A percentile compares a stretch with the other conserved stretches of the same genome.
phyloP scores from a whole-genome alignment of 2,113 vertebrate genomes.

The Epinephelus lanceolatus region DNA sequence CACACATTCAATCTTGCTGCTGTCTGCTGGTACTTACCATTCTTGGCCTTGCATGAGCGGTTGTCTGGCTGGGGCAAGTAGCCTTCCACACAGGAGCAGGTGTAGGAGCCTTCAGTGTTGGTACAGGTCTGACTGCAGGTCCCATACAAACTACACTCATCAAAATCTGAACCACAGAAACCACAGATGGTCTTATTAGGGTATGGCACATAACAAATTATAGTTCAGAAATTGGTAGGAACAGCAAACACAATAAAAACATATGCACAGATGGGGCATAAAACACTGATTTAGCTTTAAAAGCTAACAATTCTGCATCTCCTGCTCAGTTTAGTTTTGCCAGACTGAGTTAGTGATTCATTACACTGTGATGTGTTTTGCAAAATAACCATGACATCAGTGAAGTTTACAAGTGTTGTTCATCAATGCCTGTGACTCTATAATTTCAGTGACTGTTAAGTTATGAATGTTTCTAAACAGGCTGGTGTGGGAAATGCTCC shows the following conservation, averaged over 20 bases:
- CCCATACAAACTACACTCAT: slow-evolving; percentile 93
- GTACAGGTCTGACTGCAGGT: slow-evolving; percentile 96
- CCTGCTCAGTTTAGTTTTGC: neutral
- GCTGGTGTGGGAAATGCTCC: slow-evolving; percentile 25
- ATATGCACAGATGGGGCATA: neutral
- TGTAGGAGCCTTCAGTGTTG: slow-evolving; percentile 92
- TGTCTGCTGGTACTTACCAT: slow-evolving; percentile 83
- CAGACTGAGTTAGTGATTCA: slow-evolving; percentile 2
- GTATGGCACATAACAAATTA: neutral
- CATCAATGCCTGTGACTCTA: slow-evolving; percentile 3
- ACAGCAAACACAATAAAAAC: neutral
- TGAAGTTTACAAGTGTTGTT: slow-evolving; percentile 1
- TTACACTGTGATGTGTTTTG: neutral
- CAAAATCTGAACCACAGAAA: slow-evolving; percentile 87
- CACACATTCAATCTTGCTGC: neutral
- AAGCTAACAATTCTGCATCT: neutral
- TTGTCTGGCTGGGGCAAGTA: slow-evolving; percentile 95
- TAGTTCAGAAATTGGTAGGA: neutral
- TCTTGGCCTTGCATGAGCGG: slow-evolving; percentile 98
- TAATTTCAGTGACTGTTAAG: neutral
- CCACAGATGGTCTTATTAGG: slow-evolving; percentile 17
- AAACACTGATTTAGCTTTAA: neutral
- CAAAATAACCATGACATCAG: slow-evolving; percentile 13
- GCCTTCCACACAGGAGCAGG: slow-evolving; percentile 94
- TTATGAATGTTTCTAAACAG: slow-evolving; percentile 5